Evolutionary conservation across 1,140 invertebrate species (phyloP).

Genomic region (Portunus trituberculatus): DNA sequence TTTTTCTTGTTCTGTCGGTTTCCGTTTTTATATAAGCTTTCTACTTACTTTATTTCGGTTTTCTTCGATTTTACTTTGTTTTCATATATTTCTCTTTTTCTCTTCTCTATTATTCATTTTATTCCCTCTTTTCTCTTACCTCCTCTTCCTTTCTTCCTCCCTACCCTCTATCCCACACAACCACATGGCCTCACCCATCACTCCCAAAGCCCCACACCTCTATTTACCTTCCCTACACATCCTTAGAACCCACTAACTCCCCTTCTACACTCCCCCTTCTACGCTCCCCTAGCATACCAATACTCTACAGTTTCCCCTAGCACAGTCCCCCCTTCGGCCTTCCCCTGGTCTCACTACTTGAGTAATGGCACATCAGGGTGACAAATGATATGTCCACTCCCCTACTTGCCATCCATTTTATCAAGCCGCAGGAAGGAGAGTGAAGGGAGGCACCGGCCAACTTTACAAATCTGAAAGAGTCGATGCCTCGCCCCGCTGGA

Average conservation of each 20-base stretch:
- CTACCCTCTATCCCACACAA: neutral
- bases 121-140: neutral
- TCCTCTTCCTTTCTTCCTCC: neutral
- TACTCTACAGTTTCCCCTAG: too few relatives aligned
- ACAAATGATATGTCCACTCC: conserved; percentile 72
- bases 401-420: conserved; percentile 69
- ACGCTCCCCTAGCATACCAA: neutral
- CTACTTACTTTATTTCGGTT: neutral
- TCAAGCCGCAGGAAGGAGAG: conserved; percentile 56
- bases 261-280: neutral
- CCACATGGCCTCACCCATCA: neutral
- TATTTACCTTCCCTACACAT: neutral
- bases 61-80: neutral
- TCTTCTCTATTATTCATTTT: neutral
- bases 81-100: neutral
- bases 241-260: neutral
- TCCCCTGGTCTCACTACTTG: conserved; percentile 37
- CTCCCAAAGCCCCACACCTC: neutral
- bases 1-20: too few relatives aligned
- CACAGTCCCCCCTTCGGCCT: neutral
- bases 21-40: too few relatives aligned
- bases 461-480: conserved; percentile 38
- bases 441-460: conserved; percentile 20
- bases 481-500: neutral
- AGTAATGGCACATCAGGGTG: conserved; percentile 69